Evolutionary conservation across 2,888 invertebrate genomes (phyloP), one percentile per base, ranked within the genome.

Genomic region (Andrena flavipes): DNA sequence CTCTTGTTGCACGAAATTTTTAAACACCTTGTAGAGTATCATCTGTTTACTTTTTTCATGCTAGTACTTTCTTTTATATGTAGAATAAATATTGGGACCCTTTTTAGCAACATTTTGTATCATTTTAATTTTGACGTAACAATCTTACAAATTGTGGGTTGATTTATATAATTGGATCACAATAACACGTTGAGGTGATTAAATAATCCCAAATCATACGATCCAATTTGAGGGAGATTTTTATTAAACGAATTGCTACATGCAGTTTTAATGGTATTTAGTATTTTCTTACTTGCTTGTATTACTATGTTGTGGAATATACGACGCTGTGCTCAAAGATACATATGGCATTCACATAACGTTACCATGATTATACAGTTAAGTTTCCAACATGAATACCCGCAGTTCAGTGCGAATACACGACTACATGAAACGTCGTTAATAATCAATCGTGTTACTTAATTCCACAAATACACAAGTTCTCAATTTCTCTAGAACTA

Each of bases 321-420:
- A 60, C 69, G 69, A 29, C 60, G 68, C 59, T 60, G 59, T 48
- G 69, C 42, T 49, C 49, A 26, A 35, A 75, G 75, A 69, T 75
- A 75, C 69, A 69, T 69, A 33, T 68, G 75, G 69, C 60, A 75
- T 75, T 75, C 69, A 26, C 20, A 60, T 73, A 73, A 64, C 76
- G 73, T 77, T 77, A 64, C 76, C 33, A 59, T 59, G 48, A 20
- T 75, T 75, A 69, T 75, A 69, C 75, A 75, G 69, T 69, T 75
- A 69, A 62, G 75, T 60, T 35, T 62, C 49, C n/a, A 64, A 59
- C 30, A 56, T 7, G 35, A 30, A 13, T 64, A 30, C 64, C 29
- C 56, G 48, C 73, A 59, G 48, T 48, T 48, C 23, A 16, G 49
- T 64, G 42, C 23, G 35, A 56, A 59, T 69, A 29, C 20, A 75